Evolutionary conservation across 2,888 invertebrate genomes (phyloP).

Genomic region (Eueremaeus valkanovi): DNA sequence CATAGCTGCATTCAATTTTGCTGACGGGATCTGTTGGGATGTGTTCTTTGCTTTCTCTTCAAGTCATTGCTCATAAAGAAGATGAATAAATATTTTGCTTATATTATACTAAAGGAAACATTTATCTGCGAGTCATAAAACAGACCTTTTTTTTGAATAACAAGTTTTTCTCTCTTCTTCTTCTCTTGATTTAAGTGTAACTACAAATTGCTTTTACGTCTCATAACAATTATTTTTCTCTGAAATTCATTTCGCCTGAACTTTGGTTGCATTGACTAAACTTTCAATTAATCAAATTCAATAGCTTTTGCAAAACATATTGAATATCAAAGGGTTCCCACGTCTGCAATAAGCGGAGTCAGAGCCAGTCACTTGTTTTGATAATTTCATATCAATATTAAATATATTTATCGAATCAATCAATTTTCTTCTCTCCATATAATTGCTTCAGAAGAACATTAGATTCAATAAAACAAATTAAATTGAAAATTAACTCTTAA

Average conservation of each 20-base stretch:
- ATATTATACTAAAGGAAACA: conserved; percentile 1
- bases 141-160: conserved; percentile 11
- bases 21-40: not conserved
- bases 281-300: conserved; percentile 20
- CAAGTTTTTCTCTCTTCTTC: not conserved
- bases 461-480: not conserved
- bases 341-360: too few relatives aligned
- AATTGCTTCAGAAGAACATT: not conserved
- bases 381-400: not conserved
- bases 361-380: not conserved
- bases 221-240: conserved; percentile 14
- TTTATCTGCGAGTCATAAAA: not conserved
- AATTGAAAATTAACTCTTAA: not conserved
- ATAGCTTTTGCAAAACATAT: not conserved
- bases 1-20: not conserved
- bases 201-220: conserved; percentile 27
- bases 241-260: conserved; percentile 2
- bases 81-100: not conserved
- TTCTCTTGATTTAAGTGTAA: not conserved
- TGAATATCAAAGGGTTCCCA: conserved; percentile 6
- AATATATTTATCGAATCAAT: not conserved
- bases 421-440: not conserved
- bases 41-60: not conserved
- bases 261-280: not conserved
- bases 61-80: conserved; percentile 10